Evolutionary conservation across 1,140 invertebrate species (phyloP), one percentile per base, ranked within the genome.

Genomic region (Diorhabda carinulata): DNA sequence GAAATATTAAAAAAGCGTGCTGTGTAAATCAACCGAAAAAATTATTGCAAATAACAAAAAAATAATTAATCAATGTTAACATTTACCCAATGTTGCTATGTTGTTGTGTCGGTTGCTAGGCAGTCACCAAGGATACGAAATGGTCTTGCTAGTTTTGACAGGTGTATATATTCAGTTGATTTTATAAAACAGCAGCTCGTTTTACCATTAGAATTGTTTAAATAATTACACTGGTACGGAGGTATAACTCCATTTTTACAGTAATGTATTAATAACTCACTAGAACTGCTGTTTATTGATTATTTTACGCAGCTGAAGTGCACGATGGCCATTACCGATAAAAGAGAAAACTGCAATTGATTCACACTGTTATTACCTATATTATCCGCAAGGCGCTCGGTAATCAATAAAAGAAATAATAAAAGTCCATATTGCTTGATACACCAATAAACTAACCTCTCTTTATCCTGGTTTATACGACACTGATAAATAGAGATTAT

Each of bases 101-200:
- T 81, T 81, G 80, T 81, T 81, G 79, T 80, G 78, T 79, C 74
- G 77, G 80, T 81, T 80, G 79, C 79, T 80, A 80, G 75, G 79
- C 74, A 74, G 79, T 80, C 78, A 72, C 80, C 79, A 81, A 81
- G 79, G 79, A 81, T 81, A 80, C 79, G 77, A 76, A 75, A 73
- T 78, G 73, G 72, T 71, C 74, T 74, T 75, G 74, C 71, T 69
- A 67, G 64, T 69, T 75, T 78, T 79, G 78, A 80, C 78, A 78
- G 74, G 73, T 77, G 73, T 68, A 67, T 68, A 59, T 71, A 56
- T 65, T 68, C 64, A 57, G 10, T 56, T 59, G 52, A 64, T 44
- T 10, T 8, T 59, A 47, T 43, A 8, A 61, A 41, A 25, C 52
- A 44, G 52, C 70, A 40, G 57, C 8, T 44, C 52, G 10, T 10